phyloP scores from a whole-genome alignment of 2,113 vertebrate species.

The Butorides virescens region DNA sequence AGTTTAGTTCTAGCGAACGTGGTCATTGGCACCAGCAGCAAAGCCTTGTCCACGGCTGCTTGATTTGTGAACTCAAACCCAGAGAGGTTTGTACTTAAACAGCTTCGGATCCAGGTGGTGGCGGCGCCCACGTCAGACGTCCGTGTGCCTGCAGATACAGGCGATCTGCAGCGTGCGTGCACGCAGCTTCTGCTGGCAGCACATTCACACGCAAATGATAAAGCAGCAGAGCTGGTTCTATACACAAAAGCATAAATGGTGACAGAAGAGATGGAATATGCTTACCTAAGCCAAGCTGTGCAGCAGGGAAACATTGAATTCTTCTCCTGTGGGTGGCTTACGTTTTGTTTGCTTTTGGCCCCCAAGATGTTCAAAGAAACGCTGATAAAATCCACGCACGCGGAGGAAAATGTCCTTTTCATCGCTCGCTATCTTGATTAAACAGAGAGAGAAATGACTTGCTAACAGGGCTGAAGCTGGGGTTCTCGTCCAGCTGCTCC shows the following conservation, averaged over 20 bases:
- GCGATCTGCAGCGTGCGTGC: background rate
- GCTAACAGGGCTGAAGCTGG: background rate
- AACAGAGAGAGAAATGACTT: background rate
- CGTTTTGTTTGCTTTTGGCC: background rate
- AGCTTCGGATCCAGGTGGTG: background rate
- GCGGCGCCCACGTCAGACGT: background rate
- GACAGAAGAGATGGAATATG: background rate
- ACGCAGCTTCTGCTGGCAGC: background rate
- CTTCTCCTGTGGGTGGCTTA: background rate
- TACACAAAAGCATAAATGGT: background rate
- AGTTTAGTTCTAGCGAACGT: background rate
- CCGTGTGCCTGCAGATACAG: background rate
- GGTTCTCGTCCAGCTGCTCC: background rate
- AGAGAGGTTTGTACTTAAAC: background rate
- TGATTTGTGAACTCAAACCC: background rate
- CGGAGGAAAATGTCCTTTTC: background rate
- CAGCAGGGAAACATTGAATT: background rate
- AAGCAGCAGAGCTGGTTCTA: background rate
- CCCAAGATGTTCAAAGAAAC: background rate
- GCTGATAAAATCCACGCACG: background rate
- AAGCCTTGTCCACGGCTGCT: background rate
- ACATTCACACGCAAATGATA: background rate
- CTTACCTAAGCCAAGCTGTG: background rate
- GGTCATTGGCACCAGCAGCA: background rate
- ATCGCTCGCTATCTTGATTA: background rate